Evolutionary conservation across 2,888 invertebrate genomes (phyloP), one percentile per base, ranked within the genome.

Genomic region (Anticlea derivata): DNA sequence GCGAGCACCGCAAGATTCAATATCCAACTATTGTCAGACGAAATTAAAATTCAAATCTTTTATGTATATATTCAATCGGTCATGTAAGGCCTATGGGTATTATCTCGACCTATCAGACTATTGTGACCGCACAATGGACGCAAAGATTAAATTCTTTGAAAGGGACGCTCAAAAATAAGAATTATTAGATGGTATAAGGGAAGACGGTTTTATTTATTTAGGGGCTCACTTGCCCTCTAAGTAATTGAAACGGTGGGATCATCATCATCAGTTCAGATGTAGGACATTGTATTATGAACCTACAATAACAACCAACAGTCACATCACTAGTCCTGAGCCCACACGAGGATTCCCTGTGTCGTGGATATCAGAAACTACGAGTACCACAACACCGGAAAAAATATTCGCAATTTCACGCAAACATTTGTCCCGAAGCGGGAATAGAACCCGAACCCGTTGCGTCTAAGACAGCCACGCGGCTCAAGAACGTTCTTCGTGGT

Each of bases 141-240:
- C 62, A 54, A 46, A 67, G 71, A 73, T 73, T 73, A 73, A 73
- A 71, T 70, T 71, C 69, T 65, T 62, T 68, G 66, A 69, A 71
- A 66, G 63, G 64, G 64, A 61, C 53, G 63, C 60, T 65, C 65
- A 57, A 65, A 68, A 67, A 69, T 66, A 68, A 67, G 58, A 65
- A 60, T 55, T n/a, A n/a, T n/a, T 62, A 54, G 44, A 33, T 55
- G 62, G 56, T 33, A 20, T 30, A 56, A 55, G 58, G 35, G 35
- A 43, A 7, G 29, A 53, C 5, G 11, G 31, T 11, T 43, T 43
- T 26, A 37, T 33, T 33, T 33, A 17, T 37, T 37, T 37, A 24
- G 12, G 35, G 12, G 23, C 24, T 37, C 11, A 24, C 24, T 24
- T 12, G 23, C 5, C 12, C 35, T 24, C 39, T 29, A 22, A 40